Evolutionary conservation across 2,797 vertebrate species (phyloP).

Genomic region (Martes flavigula): DNA sequence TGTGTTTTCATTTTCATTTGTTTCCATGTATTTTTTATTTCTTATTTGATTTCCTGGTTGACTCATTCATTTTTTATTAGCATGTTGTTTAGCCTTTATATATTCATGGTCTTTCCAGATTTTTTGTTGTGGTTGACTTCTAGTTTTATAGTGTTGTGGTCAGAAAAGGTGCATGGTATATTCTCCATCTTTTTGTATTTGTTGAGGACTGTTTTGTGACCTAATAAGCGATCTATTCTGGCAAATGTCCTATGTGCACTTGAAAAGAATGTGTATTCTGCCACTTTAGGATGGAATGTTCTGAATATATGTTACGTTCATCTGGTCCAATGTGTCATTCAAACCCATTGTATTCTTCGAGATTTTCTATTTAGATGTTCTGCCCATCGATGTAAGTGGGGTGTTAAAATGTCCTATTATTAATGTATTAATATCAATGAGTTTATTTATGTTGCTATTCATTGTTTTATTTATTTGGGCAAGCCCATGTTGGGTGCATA

Average conservation of each 20-base stretch:
- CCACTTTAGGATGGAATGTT: background rate
- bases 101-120: background rate
- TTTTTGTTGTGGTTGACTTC: background rate
- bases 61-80: background rate
- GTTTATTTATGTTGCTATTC: background rate
- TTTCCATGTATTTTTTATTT: background rate
- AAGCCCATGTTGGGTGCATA: background rate
- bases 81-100: background rate
- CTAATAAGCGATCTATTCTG: background rate
- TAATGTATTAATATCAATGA: background rate
- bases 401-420: background rate
- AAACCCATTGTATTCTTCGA: background rate
- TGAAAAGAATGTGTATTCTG: background rate
- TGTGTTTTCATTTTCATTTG: background rate
- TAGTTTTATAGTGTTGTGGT: background rate
- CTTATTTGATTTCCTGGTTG: background rate
- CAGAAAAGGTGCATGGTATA: background rate
- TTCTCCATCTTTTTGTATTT: background rate
- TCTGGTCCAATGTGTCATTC: background rate
- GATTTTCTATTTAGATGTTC: background rate
- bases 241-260: background rate
- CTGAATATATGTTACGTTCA: background rate
- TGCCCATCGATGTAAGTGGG: background rate
- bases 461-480: background rate
- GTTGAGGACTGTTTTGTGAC: background rate